Evolutionary conservation across 2,797 vertebrate species (phyloP), one percentile per base, ranked within the genome.

Genomic region (Silurus aristotelis): DNA sequence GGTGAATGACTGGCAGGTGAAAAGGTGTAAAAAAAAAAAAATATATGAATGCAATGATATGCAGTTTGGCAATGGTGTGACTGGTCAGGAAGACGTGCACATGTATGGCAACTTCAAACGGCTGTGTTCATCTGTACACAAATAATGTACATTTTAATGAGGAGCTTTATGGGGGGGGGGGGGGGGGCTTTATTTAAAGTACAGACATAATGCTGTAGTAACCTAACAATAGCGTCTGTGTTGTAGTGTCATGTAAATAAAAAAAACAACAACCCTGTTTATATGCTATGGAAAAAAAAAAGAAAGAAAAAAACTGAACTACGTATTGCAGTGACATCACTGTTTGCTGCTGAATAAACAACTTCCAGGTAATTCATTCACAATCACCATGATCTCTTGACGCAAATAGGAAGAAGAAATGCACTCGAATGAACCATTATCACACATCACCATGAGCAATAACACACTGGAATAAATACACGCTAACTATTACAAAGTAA

Each of bases 351-450:
- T 19, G n/a, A 78, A 82, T 72, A 25, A 83, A 72, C 52, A 25
- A 87, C 71, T 77, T 93, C 91, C 92, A 83, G 76, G 56, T 27
- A 84, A 43, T 61, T 83, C 43, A 77, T 83, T 85, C 84, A 86
- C 63, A 64, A 86, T 66, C 77, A 63, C 82, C 56, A 52, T 27
- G 55, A 86, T 71, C 83, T 83, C 67, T 88, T 83, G 72, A 52
- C 83, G 43, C 48, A 82, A 80, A 61, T 38, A 70, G 9, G 25
- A n/a, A 72, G 48, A 66, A 55, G 58, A 78, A 10, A 78, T 79
- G 77, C 27, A 68, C 17, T 68, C 80, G 71, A 73, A 67, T 55
- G 12, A 68, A 75, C 64, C 64, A 73, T 56, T n/a, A 63, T 78
- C 83, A 87, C 85, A 85, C 60, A 66, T 86, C 84, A 80, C 81